Evolutionary conservation across 2,888 invertebrate species (phyloP).

Genomic region (Minunthozetes semirufus): DNA sequence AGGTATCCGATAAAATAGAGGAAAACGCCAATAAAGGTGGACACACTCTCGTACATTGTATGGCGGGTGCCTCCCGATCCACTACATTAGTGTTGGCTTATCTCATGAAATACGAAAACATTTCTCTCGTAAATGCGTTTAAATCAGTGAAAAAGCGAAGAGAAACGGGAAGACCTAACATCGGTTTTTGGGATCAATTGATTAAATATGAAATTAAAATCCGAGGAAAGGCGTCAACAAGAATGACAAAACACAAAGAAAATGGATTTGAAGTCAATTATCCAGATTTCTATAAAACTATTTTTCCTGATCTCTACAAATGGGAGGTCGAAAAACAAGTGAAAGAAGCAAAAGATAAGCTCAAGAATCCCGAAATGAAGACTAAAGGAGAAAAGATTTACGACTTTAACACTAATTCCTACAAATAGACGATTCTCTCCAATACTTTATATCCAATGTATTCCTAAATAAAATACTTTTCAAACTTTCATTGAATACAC

Average conservation of each 20-base stretch:
- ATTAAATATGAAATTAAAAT: conserved; percentile 70
- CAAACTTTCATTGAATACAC: too few species aligned
- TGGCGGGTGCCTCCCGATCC: conserved; percentile 73
- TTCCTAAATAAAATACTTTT: too few species aligned
- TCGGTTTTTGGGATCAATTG: conserved; percentile 80
- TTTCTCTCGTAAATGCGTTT: conserved; percentile 74
- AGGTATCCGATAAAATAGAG: conserved; percentile 67
- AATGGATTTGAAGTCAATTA: neutral
- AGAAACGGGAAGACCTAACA: conserved; percentile 77
- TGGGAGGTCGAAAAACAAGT: neutral
- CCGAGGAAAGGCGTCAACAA: conserved; percentile 61
- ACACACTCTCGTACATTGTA: conserved; percentile 73
- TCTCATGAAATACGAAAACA: conserved; percentile 71
- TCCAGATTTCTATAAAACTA: conserved; percentile 2
- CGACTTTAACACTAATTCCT: neutral
- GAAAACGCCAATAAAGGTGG: conserved; percentile 62
- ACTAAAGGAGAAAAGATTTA: neutral
- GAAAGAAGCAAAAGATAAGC: neutral
- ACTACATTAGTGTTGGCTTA: conserved; percentile 55
- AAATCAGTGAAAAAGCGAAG: conserved; percentile 64
- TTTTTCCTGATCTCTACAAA: neutral
- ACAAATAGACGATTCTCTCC: neutral
- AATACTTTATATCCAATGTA: too few species aligned
- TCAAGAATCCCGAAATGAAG: neutral
- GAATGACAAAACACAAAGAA: conserved; percentile 58